Evolutionary conservation across 92 coral and sea anemone species (phyloP).

Genomic region (Palythoa heliodiscus): DNA sequence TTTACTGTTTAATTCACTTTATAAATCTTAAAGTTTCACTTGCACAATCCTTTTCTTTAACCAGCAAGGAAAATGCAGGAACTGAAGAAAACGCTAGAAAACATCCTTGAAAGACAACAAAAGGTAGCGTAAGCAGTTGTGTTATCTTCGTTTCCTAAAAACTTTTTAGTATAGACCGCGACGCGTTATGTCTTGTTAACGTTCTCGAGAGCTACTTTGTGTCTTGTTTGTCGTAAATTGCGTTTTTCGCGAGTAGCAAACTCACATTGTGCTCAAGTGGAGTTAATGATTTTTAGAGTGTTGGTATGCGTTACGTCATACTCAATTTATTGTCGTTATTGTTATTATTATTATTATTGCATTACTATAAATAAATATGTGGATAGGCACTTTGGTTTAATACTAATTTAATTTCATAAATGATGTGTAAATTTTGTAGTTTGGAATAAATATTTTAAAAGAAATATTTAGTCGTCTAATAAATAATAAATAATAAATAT

Average conservation of each 20-base stretch:
- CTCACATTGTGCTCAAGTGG: no score
- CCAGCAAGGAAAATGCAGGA: constrained; percentile 2
- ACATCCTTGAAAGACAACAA: background rate
- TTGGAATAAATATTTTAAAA: no score
- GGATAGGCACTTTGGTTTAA: no score
- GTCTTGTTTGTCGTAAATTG: background rate
- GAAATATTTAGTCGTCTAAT: no score
- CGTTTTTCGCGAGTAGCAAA: no score
- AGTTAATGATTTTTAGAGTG: no score
- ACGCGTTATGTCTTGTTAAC: no score
- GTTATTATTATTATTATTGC: background rate
- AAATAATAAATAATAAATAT: no score
- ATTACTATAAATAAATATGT: no score
- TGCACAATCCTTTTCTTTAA: background rate
- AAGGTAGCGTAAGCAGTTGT: background rate
- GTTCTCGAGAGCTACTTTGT: background rate
- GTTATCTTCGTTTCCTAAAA: background rate
- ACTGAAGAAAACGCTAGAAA: background rate
- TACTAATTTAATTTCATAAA: no score
- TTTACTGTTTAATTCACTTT: background rate
- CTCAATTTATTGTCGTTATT: background rate
- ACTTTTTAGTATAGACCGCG: background rate
- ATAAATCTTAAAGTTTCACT: background rate
- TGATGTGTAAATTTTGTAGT: no score
- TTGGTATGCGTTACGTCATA: no score